phyloP scores from a whole-genome alignment of 2,888 invertebrate genomes.

The Phortica magna region DNA sequence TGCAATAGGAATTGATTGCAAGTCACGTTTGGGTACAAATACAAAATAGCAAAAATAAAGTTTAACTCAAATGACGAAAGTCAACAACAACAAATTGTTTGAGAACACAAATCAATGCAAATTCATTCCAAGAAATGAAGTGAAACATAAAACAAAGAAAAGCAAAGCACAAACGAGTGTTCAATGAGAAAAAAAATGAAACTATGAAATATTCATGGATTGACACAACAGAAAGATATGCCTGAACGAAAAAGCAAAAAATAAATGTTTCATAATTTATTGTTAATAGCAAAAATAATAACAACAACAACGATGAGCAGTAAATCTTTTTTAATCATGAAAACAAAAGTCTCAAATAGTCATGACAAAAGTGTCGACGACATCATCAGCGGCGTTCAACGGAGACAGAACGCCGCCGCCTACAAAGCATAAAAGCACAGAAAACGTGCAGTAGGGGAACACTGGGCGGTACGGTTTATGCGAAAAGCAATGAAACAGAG shows the following conservation, averaged over 20 bases:
- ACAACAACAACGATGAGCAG: constrained; percentile 26
- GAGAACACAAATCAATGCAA: constrained; percentile 46
- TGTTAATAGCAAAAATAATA: constrained; percentile 45
- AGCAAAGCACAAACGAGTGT: not conserved
- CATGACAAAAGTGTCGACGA: not conserved
- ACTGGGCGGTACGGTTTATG: too few species aligned
- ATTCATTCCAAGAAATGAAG: constrained; percentile 43
- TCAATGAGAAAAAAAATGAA: not conserved
- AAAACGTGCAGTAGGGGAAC: not conserved
- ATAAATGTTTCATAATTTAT: constrained; percentile 58
- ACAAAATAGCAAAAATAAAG: constrained; percentile 24
- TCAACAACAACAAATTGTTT: constrained; percentile 24
- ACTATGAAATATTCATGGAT: constrained; percentile 5
- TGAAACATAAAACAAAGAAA: constrained; percentile 24
- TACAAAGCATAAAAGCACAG: not conserved
- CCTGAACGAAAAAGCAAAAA: not conserved
- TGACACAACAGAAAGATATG: constrained; percentile 40
- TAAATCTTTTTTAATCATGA: constrained; percentile 16
- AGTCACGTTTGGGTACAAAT: constrained; percentile 57
- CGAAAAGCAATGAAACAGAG: not conserved
- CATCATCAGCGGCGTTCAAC: constrained; percentile 2
- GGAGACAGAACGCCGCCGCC: constrained; percentile 16
- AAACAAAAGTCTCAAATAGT: not conserved
- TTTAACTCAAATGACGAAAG: constrained; percentile 3
- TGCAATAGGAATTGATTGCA: constrained; percentile 33